Evolutionary conservation across 2,113 vertebrate genomes (phyloP).

Genomic region (Pandion haliaetus): DNA sequence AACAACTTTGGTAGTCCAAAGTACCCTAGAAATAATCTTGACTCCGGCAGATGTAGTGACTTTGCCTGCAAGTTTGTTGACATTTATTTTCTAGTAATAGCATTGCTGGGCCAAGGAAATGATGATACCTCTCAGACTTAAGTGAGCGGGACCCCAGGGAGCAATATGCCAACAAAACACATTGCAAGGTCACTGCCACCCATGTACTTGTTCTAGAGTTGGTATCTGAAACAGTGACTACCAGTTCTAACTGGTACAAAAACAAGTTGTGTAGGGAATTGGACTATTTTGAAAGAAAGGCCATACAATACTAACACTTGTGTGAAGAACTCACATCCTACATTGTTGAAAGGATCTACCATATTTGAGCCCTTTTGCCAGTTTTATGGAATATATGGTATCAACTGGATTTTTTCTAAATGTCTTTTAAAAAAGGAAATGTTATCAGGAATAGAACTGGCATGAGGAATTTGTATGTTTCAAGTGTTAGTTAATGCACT

Average conservation of each 20-base stretch:
- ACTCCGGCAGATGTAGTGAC: neutral
- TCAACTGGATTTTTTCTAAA: neutral
- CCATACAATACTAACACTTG: neutral
- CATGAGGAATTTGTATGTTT: neutral
- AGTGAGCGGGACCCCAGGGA: neutral
- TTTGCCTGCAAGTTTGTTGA: neutral
- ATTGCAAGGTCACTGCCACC: neutral
- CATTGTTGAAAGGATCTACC: neutral
- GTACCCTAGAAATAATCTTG: neutral
- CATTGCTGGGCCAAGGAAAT: neutral
- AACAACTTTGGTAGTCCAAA: neutral
- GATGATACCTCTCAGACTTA: neutral
- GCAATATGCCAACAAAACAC: neutral
- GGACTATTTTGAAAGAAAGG: neutral
- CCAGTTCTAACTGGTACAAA: neutral
- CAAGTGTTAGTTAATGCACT: constrained; percentile 12
- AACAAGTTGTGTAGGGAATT: neutral
- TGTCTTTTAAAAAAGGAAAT: neutral
- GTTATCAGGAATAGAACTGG: neutral
- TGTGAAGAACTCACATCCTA: neutral
- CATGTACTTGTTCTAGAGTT: neutral
- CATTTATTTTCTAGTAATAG: neutral
- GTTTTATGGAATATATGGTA: neutral
- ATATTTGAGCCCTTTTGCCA: neutral
- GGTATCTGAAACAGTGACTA: neutral